Percentiles rank a stretch among this genome's conserved stretches.
These are phyloP conservation scores for Cuniculus paca DNA, from an alignment of 2,797 vertebrate species.

Conservation along the genomic window DNA sequence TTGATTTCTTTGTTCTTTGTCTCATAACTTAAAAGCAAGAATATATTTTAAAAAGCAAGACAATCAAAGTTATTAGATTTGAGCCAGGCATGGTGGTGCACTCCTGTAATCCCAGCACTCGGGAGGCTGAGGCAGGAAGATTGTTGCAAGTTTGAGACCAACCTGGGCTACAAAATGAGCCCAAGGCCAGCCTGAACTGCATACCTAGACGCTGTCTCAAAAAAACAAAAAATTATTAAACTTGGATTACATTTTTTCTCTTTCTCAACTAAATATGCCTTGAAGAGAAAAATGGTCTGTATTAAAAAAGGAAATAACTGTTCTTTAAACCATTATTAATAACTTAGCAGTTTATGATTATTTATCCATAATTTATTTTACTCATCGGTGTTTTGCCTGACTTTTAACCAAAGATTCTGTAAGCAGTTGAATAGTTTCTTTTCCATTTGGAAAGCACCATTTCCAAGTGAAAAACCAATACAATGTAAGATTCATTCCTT, in stretches of 20 bases:
- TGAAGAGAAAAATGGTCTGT: constrained; percentile 9
- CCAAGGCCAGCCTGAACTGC: no score
- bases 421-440: background rate
- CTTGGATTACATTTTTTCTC: background rate
- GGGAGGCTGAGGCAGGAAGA: no score
- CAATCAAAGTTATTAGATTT: constrained; percentile 29
- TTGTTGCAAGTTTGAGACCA: no score
- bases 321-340: background rate
- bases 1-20: background rate
- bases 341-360: constrained; percentile 21
- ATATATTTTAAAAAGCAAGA: background rate
- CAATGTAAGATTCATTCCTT: background rate
- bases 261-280: constrained; percentile 25
- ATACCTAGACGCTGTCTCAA: no score
- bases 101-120: no score
- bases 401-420: constrained; percentile 31
- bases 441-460: constrained; percentile 22
- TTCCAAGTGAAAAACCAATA: constrained; percentile 11
- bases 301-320: background rate
- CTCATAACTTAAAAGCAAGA: constrained; percentile 11
- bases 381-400: background rate
- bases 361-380: background rate
- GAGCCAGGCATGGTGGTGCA: no score
- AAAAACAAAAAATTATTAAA: constrained; percentile 51
- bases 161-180: no score